Conservation (phyloP, 1,140 invertebrate species). For the Trichomalopsis sarcophagae region DNA sequence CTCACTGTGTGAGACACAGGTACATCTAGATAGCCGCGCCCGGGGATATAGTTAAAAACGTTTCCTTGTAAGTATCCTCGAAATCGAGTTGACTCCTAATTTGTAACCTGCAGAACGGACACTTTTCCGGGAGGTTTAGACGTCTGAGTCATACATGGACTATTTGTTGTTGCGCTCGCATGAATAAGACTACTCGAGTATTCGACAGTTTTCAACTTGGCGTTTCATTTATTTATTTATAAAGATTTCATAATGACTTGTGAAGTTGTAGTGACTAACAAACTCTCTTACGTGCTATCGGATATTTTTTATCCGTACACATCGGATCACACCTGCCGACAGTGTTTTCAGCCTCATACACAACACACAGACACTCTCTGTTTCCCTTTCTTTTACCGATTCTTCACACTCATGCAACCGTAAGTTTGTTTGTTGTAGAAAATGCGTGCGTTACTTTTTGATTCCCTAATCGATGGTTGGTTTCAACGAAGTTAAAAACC, state of each 20-base stretch:
- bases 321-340: background rate
- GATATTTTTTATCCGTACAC: background rate
- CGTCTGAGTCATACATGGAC: background rate
- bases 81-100: background rate
- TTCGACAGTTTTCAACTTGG: background rate
- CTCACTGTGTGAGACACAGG: background rate
- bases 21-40: background rate
- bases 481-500: background rate
- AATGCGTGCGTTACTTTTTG: background rate
- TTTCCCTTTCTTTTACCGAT: too few species aligned
- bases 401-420: background rate
- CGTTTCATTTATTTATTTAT: background rate
- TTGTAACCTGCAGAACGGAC: background rate
- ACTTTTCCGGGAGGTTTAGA: background rate
- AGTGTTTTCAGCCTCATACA: background rate
- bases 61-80: conserved; percentile 1
- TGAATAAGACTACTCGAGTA: background rate
- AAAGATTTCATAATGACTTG: conserved; percentile 21
- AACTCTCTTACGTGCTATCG: background rate
- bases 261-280: background rate
- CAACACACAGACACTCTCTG: background rate
- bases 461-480: background rate
- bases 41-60: background rate
- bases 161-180: background rate
- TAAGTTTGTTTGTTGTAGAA: background rate